phyloP scores from a whole-genome alignment of 35 echinoderm and acorn worm species.

The Ophiothrix spiculata region DNA sequence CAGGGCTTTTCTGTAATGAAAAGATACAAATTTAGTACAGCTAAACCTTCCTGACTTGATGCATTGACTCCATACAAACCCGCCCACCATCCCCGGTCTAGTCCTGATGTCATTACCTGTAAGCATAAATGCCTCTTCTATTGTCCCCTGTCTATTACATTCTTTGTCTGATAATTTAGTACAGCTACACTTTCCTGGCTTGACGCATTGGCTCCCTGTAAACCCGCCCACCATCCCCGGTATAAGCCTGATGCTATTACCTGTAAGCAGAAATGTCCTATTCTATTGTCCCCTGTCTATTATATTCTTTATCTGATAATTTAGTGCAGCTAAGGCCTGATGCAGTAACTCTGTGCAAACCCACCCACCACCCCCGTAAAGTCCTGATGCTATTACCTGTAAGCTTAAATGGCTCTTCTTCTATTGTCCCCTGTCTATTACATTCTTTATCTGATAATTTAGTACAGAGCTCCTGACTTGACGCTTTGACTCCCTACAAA shows the following conservation, averaged over 20 bases:
- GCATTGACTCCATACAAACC: background rate
- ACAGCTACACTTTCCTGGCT: conserved; percentile 70
- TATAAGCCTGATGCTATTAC: background rate
- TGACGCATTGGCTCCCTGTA: conserved; percentile 59
- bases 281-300: background rate
- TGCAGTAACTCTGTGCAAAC: conserved; percentile 49
- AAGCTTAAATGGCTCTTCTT: background rate
- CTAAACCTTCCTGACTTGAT: background rate
- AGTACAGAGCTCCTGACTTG: background rate
- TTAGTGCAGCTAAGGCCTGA: conserved; percentile 44
- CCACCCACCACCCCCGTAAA: background rate
- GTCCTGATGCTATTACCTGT: conserved; percentile 17
- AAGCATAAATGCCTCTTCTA: background rate
- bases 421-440: background rate
- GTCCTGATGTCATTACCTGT: conserved; percentile 14
- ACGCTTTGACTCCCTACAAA: background rate
- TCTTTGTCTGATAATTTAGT: background rate
- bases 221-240: background rate
- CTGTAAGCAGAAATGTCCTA: background rate
- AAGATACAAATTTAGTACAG: background rate
- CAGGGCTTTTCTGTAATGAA: conserved; percentile 39
- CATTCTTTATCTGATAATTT: background rate
- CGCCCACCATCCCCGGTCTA: background rate
- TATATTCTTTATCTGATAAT: background rate
- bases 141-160: background rate